Base-by-base conservation (phyloP, 2,888 invertebrate species). In the Stegana nigrithorax region DNA sequence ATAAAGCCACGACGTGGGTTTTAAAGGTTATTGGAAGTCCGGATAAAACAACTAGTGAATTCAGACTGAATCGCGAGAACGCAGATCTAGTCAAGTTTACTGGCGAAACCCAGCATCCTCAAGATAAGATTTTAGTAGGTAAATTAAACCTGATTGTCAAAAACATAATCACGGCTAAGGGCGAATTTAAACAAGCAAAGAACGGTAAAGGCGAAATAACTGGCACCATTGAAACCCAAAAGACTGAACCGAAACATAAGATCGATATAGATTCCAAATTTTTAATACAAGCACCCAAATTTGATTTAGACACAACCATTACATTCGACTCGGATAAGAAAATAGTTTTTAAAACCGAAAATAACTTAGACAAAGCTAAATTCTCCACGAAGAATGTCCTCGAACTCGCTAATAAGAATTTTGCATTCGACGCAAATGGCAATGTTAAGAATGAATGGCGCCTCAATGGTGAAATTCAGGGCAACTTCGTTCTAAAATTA, bases 261-360 rank as follows among this genome's bases (percentile, higher is more conserved):
- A 75, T 91, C 27, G 91, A 90, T 74, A 83, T 87, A 4, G 90
- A 89, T 45, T 87, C 90, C 0, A 90, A 90, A 57, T 89, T 93
- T 74, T 85, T 88, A 1, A 82, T 90, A 0, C 88, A 88, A 57
- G 88, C 89, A 0, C 89, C 90, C 0, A 87, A 87, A 1, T 91
- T 89, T 81, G 88, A 89, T 65, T 87, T 90, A 0, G 89, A 90
- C 51, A 73, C 90, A 0, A 91, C 90, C 50, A 58, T 94, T 3
- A 89, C 87, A 71, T 89, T 92, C 27, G 90, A 93, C 81, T 90
- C 90, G 45, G 89, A 86, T 45, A 91, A 92, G 73, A 91, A 91
- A 72, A 71, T 94, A 3, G 88, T 89, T 63, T 72, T 93, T 39
- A 88, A 89, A 29, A 92, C 93, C 0, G 87, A 89, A 67, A 89